Evolutionary conservation across 2,113 vertebrate species (phyloP).

Genomic region (Raja brachyura): DNA sequence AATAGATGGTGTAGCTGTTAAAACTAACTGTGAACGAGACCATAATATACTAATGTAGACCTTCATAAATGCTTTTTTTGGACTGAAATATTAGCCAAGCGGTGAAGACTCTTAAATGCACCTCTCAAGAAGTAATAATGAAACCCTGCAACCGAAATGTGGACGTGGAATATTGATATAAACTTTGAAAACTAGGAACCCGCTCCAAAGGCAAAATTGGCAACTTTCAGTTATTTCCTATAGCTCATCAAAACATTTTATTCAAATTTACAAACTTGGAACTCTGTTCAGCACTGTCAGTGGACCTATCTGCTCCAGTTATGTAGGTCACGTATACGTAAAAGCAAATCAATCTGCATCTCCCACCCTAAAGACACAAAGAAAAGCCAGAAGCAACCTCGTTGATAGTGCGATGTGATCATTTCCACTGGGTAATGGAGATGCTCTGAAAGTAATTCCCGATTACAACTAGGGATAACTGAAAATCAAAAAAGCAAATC

Average conservation of each 20-base stretch:
- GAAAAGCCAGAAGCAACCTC: neutral
- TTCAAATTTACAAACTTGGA: neutral
- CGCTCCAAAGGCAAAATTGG: neutral
- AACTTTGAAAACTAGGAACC: neutral
- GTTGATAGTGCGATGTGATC: neutral
- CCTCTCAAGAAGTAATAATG: neutral
- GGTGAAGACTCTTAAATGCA: neutral
- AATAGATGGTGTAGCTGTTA: neutral
- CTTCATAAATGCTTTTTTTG: neutral
- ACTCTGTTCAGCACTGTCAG: neutral
- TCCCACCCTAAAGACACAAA: neutral
- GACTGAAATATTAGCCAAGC: neutral
- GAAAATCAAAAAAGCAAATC: neutral
- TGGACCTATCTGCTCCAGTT: neutral
- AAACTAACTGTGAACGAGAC: neutral
- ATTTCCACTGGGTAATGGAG: neutral
- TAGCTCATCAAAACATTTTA: neutral
- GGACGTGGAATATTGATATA: neutral
- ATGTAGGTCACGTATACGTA: neutral
- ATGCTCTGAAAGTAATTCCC: neutral
- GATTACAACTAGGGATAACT: neutral
- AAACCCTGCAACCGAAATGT: neutral
- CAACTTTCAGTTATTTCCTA: neutral
- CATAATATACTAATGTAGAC: neutral
- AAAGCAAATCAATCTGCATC: neutral